These are phyloP conservation scores for Caradrina kadenii DNA, from an alignment of 2,888 invertebrate genomes.

Conservation along the genomic window DNA sequence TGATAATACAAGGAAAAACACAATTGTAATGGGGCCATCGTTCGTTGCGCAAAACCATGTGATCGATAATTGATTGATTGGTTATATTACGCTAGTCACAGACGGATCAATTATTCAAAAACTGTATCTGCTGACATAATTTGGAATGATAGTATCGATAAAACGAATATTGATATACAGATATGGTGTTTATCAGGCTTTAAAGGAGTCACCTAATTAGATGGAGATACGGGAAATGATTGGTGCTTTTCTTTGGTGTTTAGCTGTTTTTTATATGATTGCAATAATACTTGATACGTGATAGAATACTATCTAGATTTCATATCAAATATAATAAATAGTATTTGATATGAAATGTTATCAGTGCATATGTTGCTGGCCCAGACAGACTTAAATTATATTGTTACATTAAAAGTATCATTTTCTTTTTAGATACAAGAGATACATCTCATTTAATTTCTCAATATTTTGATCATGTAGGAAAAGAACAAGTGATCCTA, in stretches of 20 bases:
- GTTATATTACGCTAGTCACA: constrained; percentile 74
- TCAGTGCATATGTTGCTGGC: constrained; percentile 5
- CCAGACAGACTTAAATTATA: neutral
- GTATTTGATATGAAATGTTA: neutral
- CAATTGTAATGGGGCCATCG: constrained; percentile 73
- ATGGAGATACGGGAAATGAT: constrained; percentile 23
- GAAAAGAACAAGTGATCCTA: constrained; percentile 17
- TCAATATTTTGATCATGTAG: constrained; percentile 10
- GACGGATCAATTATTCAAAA: constrained; percentile 83
- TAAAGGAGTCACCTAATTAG: constrained; percentile 60
- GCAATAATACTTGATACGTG: constrained; percentile 7
- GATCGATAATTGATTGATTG: constrained; percentile 85
- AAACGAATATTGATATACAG: constrained; percentile 57
- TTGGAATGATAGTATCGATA: constrained; percentile 74
- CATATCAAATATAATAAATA: no score
- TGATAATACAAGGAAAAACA: constrained; percentile 73
- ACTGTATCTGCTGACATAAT: constrained; percentile 81
- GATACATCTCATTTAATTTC: constrained; percentile 3
- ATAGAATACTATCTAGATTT: no score
- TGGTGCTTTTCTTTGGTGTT: constrained; percentile 21
- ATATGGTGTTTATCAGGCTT: constrained; percentile 47
- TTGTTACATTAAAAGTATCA: neutral
- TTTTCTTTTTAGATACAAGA: neutral
- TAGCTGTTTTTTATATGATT: constrained; percentile 24
- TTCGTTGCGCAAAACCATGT: constrained; percentile 79